Conservation (phyloP, 2,797 vertebrate genomes). For the Halcyon smyrnensis region DNA sequence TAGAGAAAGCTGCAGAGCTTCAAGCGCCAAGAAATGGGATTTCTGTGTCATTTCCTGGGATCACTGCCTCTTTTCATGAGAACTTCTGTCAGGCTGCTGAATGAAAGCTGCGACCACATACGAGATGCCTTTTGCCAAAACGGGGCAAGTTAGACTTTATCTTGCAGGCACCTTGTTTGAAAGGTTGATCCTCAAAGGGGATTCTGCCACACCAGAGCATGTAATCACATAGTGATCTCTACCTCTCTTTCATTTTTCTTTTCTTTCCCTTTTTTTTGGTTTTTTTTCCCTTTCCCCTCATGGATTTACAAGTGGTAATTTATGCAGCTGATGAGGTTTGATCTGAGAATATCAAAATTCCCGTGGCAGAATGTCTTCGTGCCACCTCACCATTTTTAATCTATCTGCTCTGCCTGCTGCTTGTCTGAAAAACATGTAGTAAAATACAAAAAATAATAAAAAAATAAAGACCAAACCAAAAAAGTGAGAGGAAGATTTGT, state of each 20-base stretch:
- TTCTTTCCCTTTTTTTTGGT: rapidly evolving
- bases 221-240: background rate
- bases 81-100: background rate
- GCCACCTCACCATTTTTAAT: background rate
- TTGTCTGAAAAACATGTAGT: background rate
- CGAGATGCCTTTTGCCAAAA: background rate
- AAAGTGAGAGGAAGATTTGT: background rate
- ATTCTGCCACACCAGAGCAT: background rate
- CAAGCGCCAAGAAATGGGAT: background rate
- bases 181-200: background rate
- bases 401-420: background rate
- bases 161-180: background rate
- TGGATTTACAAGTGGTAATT: background rate
- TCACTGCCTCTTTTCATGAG: background rate
- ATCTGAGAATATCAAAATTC: background rate
- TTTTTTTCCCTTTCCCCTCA: rapidly evolving
- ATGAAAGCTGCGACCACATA: background rate
- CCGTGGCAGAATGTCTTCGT: background rate
- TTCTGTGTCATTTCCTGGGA: background rate
- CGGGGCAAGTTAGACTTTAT: background rate
- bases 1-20: background rate
- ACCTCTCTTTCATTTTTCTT: background rate
- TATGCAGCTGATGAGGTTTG: background rate
- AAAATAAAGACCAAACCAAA: background rate
- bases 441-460: background rate